phyloP scores from a whole-genome alignment of 2,888 invertebrate species.

The Uloborus plumipes region DNA sequence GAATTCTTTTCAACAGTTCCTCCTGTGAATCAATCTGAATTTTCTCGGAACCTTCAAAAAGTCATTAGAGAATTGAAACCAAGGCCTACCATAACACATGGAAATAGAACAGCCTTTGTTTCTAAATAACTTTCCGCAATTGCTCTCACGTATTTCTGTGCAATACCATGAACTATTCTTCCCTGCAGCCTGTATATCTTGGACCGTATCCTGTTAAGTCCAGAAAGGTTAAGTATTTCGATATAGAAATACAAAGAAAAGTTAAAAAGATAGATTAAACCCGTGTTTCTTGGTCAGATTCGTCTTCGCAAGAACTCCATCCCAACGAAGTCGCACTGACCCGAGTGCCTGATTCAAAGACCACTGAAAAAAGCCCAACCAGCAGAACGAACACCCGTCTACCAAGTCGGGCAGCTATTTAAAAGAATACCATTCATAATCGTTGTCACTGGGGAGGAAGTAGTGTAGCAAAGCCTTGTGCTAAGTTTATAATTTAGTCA shows the following conservation, averaged over 20 bases:
- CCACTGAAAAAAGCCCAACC: background rate
- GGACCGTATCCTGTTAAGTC: background rate
- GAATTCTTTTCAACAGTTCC: constrained; percentile 11
- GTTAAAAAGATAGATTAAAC: background rate
- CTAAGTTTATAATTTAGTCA: too few relatives aligned
- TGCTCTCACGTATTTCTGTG: constrained; percentile 7
- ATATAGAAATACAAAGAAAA: background rate
- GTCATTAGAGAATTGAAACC: background rate
- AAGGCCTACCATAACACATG: constrained; percentile 4
- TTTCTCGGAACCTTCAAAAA: background rate
- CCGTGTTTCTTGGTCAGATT: background rate
- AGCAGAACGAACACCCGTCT: background rate
- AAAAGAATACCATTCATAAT: background rate
- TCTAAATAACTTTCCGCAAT: background rate
- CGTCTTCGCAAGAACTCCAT: background rate
- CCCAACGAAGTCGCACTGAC: background rate
- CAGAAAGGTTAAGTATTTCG: background rate
- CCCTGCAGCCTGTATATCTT: background rate
- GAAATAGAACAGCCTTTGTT: constrained; percentile 2
- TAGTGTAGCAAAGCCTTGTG: too few relatives aligned
- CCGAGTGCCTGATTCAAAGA: background rate
- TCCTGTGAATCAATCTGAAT: background rate
- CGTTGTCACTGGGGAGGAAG: background rate
- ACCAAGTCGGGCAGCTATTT: background rate
- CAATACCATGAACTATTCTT: background rate